Conservation (phyloP, 2,888 invertebrate genomes). For the Yponomeuta cagnagella region DNA sequence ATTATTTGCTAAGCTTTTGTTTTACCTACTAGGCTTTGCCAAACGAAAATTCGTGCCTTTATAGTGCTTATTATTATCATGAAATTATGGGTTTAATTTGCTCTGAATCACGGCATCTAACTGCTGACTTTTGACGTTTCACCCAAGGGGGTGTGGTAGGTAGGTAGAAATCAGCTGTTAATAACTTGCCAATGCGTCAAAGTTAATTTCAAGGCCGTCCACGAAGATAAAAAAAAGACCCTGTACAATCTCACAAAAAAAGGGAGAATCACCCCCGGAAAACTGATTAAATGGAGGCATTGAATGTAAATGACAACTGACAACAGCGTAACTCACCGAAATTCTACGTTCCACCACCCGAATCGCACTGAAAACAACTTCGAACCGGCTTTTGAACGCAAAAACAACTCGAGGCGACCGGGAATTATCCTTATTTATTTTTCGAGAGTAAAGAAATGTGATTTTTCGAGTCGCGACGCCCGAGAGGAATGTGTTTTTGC, state of each 20-base stretch:
- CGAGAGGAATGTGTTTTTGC: conserved; percentile 63
- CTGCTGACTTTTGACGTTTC: conserved; percentile 35
- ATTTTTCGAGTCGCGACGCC: conserved; percentile 57
- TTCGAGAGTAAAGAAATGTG: conserved; percentile 35
- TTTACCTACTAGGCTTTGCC: too few species aligned
- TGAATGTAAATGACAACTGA: conserved; percentile 34
- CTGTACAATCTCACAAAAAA: background rate
- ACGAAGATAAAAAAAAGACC: conserved; percentile 23
- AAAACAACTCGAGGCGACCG: background rate
- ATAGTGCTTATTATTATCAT: too few species aligned
- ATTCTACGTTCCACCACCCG: conserved; percentile 51
- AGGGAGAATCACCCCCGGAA: conserved; percentile 30
- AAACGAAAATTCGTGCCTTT: too few species aligned
- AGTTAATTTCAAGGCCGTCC: conserved; percentile 18
- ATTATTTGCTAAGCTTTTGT: too few species aligned
- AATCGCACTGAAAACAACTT: conserved; percentile 32
- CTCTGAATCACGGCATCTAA: conserved; percentile 9
- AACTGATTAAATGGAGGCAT: conserved; percentile 46
- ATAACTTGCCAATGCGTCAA: conserved; percentile 28
- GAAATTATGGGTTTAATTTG: background rate
- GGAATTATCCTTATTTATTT: conserved; percentile 23
- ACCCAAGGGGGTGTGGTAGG: conserved; percentile 27
- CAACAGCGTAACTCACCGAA: conserved; percentile 52
- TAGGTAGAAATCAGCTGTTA: conserved; percentile 52
- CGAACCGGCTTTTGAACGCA: background rate